These are phyloP conservation scores for Phocides pigmalion DNA, from an alignment of 1,140 invertebrate species.

Conservation along the genomic window DNA sequence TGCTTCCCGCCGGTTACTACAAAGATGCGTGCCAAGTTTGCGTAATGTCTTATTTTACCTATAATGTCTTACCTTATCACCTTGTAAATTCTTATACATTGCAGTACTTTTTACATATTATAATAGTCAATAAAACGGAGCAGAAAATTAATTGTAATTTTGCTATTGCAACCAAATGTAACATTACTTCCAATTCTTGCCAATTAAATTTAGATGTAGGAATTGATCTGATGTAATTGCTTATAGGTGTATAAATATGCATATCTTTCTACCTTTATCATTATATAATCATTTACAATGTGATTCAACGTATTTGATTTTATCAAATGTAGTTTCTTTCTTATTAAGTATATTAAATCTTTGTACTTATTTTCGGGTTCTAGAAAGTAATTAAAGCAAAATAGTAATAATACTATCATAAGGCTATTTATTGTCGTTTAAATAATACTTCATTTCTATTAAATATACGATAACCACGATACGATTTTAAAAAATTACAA, in stretches of 20 bases:
- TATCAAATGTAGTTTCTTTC: background rate
- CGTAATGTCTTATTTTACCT: background rate
- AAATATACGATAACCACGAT: too few relatives aligned
- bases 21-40: background rate
- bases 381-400: background rate
- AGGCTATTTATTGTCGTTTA: background rate
- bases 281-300: conserved; percentile 4
- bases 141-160: background rate
- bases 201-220: conserved; percentile 1
- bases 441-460: too few relatives aligned
- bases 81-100: background rate
- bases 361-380: conserved; percentile 7
- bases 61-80: background rate
- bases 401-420: background rate
- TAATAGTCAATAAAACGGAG: too few relatives aligned
- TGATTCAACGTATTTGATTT: background rate
- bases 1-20: background rate
- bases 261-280: conserved; percentile 10
- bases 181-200: conserved; percentile 12
- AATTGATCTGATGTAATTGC: conserved; percentile 5
- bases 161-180: background rate
- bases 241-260: background rate
- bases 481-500: background rate
- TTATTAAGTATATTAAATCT: background rate
- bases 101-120: background rate